A percentile compares a stretch with the other conserved stretches of the same genome.
Conservation (phyloP, 2,113 vertebrate genomes). For the Cavia porcellus region DNA sequence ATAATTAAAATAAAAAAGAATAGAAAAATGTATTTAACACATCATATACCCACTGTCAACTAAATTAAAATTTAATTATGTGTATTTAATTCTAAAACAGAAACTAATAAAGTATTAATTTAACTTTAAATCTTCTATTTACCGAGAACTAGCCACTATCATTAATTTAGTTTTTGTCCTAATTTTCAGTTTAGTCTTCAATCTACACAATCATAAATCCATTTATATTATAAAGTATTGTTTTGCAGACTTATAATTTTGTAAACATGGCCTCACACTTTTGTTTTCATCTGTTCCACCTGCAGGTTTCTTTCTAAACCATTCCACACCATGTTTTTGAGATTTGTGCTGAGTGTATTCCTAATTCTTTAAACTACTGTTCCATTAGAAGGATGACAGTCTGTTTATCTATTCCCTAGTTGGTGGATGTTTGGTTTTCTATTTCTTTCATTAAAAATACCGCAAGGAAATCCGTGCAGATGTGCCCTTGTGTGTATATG, state of each 20-base stretch:
- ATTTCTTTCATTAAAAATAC: not conserved
- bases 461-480: not conserved
- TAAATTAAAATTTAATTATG: not conserved
- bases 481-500: not conserved
- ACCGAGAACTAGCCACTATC: not conserved
- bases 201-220: not conserved
- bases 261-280: not conserved
- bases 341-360: not conserved
- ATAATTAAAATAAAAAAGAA: not conserved
- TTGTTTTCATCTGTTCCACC: not conserved
- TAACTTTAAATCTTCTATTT: not conserved
- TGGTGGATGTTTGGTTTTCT: not conserved
- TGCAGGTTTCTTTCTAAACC: not conserved
- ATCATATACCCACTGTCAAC: not conserved
- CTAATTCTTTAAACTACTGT: not conserved
- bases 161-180: not conserved
- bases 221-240: not conserved
- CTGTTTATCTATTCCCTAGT: not conserved
- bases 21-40: not conserved
- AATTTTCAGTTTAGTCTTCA: not conserved
- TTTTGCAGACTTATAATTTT: conserved; percentile 44
- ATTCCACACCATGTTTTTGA: not conserved
- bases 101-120: not conserved
- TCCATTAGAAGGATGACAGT: not conserved
- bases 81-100: conserved; percentile 16